Base-by-base conservation (phyloP, 2,888 invertebrate genomes). In the Biston betularia region DNA sequence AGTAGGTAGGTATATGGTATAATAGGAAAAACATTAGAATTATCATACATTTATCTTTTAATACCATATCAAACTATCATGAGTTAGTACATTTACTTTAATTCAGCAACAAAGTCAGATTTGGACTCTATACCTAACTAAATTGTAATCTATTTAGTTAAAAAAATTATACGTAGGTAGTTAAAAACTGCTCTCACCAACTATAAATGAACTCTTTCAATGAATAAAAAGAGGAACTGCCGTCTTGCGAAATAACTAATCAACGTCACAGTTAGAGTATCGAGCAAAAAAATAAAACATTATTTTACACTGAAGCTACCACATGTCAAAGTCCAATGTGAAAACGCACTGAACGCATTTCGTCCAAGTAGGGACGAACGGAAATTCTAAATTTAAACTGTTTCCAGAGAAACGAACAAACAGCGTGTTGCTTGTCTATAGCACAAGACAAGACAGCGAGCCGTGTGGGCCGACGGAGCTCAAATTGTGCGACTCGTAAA, bases 341-440 rank as follows among this genome's bases (percentile, higher is more conserved):
- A 86, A 87, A 86, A 82, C 79, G 84, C 83, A 88, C 86, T 86
- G 87, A 88, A 86, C 86, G 85, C 88, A 90, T 90, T 89, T 88
- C 81, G 75, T 84, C 90, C 87, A 89, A 88, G 85, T 89, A 88
- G 86, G 90, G 89, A 83, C 86, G 88, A 87, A 89, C 90, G 89
- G 90, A 90, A 85, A 92, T 91, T 93, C 93, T 93, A 93, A 91
- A 89, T 87, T 89, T 93, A 93, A 89, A 86, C 78, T 68, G 83
- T 87, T 93, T 92, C 90, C 88, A 90, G 84, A 83, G 90, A 93
- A 92, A 89, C 88, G 86, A 81, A 79, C 83, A 81, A 84, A 85
- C 81, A 75, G 79, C 83, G 87, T 82, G 87, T 88, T 86, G 89
- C 89, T 84, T 89, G 84, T 84, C 85, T 83, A 86, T 83, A 86